Percentiles rank a stretch among this genome's conserved stretches.
Evolutionary conservation across 1,140 invertebrate genomes (phyloP).

Genomic region (Parapsyche elsis): DNA sequence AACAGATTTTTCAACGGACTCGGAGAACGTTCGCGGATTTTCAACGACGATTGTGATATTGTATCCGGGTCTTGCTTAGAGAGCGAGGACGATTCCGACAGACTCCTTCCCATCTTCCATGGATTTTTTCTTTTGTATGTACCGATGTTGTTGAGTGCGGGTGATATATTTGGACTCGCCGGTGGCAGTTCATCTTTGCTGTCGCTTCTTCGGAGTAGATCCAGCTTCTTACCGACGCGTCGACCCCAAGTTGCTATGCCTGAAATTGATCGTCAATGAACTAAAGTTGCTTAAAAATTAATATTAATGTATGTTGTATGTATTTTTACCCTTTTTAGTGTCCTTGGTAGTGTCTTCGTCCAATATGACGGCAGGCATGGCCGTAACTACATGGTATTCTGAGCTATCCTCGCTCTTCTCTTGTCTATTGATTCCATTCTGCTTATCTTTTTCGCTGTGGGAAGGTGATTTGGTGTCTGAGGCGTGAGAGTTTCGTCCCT

Average conservation of each 20-base stretch:
- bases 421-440: not conserved
- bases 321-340: conserved; percentile 66
- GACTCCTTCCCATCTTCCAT: conserved; percentile 67
- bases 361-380: conserved; percentile 70
- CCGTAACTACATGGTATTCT: conserved; percentile 70
- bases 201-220: conserved; percentile 77
- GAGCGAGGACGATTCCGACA: conserved; percentile 63
- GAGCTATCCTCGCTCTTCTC: conserved; percentile 50
- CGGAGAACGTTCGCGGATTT: conserved; percentile 69
- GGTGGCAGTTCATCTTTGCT: conserved; percentile 68
- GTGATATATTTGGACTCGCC: conserved; percentile 58
- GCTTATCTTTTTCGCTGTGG: conserved; percentile 11
- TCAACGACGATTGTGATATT: conserved; percentile 60
- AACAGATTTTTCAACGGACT: conserved; percentile 79
- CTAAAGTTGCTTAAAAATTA: not conserved
- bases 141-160: conserved; percentile 58
- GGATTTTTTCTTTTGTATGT: conserved; percentile 64
- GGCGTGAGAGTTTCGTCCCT: conserved; percentile 38
- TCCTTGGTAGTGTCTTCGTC: conserved; percentile 66
- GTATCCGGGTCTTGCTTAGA: conserved; percentile 63
- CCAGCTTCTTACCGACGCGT: conserved; percentile 81
- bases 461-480: conserved; percentile 53
- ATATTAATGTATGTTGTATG: conserved; percentile 1
- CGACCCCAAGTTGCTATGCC: conserved; percentile 83
- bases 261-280: conserved; percentile 61